Base-by-base conservation (phyloP, 2,797 vertebrate genomes). In the Natrix natrix region DNA sequence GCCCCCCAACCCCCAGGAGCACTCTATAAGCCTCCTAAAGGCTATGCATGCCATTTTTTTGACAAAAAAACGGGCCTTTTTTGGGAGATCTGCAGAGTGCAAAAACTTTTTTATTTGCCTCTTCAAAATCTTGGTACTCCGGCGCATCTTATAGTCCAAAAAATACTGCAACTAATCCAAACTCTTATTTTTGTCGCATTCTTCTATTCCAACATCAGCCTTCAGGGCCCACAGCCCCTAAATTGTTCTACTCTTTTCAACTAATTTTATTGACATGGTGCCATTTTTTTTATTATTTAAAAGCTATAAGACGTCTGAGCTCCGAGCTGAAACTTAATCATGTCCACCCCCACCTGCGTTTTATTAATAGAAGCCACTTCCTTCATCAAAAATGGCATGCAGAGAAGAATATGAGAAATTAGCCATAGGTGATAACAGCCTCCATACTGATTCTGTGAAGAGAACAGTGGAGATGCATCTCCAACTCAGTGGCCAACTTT, bases 321-420 rank as follows among this genome's bases (percentile, higher is more conserved):
- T 94, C 94, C 91, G 96, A 91, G 94, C 89, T 0, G 0, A 92
- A 96, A 95, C 95, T 93, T 94, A 93, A 96, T 83, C 74, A 83
- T 96, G 95, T 95, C 96, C 94, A 95, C 87, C 95, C 97, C 93
- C 96, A 95, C 96, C 96, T 97, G 96, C 92, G 96, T 96, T 89
- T 89, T 96, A 94, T 96, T 97, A 96, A 95, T 93, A 96, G 95
- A 96, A 97, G 63, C 92, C 94, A 93, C 90, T 54, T 37, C 93
- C 94, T 92, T 95, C 95, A 95, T 96, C 91, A 91, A 89, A 94
- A 94, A 90, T 69, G 2, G 2, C 61, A 16, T 60, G 91, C 90
- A 56, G 93, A 95, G 96, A 93, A 74, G 93, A 92, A 95, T 92
- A 94, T 8, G 90, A 94, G 95, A 96, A 95, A 88, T 83, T 91